A percentile compares a stretch with the other conserved stretches of the same genome.
Evolutionary conservation across 2,888 invertebrate genomes (phyloP).

Genomic region (Cancer borealis): DNA sequence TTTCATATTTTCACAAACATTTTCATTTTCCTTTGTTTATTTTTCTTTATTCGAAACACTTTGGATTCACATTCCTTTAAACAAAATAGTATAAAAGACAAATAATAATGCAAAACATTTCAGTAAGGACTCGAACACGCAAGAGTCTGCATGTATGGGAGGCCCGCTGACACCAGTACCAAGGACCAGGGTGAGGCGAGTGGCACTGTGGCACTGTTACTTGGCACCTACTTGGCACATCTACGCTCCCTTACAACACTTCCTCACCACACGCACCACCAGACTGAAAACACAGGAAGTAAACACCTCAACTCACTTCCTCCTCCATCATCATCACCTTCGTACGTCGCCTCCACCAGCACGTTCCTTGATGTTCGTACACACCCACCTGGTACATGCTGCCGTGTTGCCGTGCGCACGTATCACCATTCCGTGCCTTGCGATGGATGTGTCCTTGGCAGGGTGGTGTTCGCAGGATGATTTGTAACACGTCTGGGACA

Average conservation of each 20-base stretch:
- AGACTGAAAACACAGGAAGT: not conserved
- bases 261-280: not conserved
- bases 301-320: not conserved
- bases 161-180: no score
- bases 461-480: not conserved
- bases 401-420: not conserved
- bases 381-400: not conserved
- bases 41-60: no score
- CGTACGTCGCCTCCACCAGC: constrained; percentile 8
- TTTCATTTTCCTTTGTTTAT: no score
- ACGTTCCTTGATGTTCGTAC: not conserved
- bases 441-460: not conserved
- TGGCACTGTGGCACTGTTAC: no score
- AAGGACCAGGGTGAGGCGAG: no score
- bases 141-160: no score
- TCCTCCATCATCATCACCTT: not conserved
- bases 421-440: not conserved
- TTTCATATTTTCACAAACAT: no score
- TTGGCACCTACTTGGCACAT: no score
- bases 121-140: no score
- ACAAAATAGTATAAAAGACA: no score
- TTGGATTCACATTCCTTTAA: no score
- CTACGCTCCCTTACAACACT: not conserved
- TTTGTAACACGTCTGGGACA: not conserved
- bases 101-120: no score